Conservation (phyloP, 2,113 vertebrate species). For the Ptilorrhoa leucosticta region DNA sequence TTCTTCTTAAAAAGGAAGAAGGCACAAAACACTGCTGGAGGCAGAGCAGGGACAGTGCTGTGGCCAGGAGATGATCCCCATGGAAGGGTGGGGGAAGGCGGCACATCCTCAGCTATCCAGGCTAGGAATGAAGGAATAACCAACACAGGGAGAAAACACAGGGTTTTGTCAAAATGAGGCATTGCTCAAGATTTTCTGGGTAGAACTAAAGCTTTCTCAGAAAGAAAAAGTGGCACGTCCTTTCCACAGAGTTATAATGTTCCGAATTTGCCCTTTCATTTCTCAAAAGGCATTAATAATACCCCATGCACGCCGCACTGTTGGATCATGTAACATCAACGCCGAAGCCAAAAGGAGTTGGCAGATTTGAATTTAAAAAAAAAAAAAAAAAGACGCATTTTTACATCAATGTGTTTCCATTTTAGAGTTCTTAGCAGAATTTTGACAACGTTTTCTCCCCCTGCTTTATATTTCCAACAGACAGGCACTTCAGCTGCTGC, state of each 20-base stretch:
- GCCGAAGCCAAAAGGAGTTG: neutral
- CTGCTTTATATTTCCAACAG: neutral
- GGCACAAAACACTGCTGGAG: neutral
- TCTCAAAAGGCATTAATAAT: neutral
- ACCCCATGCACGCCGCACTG: neutral
- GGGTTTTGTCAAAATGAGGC: neutral
- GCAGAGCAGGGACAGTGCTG: neutral
- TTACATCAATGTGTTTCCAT: neutral
- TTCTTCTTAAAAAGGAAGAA: neutral
- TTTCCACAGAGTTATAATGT: neutral
- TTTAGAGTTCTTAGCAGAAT: neutral
- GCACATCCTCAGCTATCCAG: neutral
- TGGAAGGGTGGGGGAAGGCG: neutral
- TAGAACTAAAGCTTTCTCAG: neutral
- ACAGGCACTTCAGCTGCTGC: neutral
- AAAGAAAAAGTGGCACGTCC: neutral
- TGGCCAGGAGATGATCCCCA: neutral
- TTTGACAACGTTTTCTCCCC: neutral
- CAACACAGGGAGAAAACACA: neutral
- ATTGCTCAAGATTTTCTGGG: neutral
- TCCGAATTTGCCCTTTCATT: neutral
- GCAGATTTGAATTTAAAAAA: neutral
- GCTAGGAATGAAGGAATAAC: neutral
- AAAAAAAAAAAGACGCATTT: neutral
- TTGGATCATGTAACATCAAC: neutral